Percentiles rank a stretch among this genome's conserved stretches.
Conservation (phyloP, 2,888 invertebrate species). For the Xanthostigma xanthostigma region DNA sequence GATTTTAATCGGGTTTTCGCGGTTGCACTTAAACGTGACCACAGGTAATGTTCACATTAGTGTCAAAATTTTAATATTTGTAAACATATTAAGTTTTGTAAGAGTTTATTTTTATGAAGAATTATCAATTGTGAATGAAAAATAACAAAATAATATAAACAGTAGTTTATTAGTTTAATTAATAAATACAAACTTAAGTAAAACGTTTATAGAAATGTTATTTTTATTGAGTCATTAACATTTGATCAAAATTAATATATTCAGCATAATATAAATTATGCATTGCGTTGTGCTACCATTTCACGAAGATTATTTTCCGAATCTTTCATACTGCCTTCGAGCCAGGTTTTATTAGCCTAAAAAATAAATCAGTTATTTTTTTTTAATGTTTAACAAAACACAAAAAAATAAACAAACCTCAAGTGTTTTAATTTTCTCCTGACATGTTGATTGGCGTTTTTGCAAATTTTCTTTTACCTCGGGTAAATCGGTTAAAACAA, state of each 20-base stretch:
- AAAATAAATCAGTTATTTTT: slow-evolving; percentile 16
- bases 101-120: too few species aligned
- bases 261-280: too few species aligned
- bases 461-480: slow-evolving; percentile 48
- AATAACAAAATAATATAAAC: too few species aligned
- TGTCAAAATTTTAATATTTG: too few species aligned
- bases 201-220: too few species aligned
- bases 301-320: slow-evolving; percentile 74
- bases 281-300: slow-evolving; percentile 56
- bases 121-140: too few species aligned
- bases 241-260: background rate
- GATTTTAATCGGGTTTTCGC: too few species aligned
- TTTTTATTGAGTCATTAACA: background rate
- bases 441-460: slow-evolving; percentile 36
- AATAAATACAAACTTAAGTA: too few species aligned
- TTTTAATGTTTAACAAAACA: background rate
- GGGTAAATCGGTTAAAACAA: slow-evolving; percentile 50
- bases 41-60: too few species aligned
- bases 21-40: too few species aligned
- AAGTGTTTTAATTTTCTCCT: slow-evolving; percentile 54
- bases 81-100: too few species aligned
- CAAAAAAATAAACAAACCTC: slow-evolving; percentile 17
- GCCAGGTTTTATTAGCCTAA: slow-evolving; percentile 57
- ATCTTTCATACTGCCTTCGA: slow-evolving; percentile 69
- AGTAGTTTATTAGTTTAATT: too few species aligned